Evolutionary conservation across 2,113 vertebrate species (phyloP), one percentile per base, ranked within the genome.

Genomic region (Myanophis thanlyinensis): DNA sequence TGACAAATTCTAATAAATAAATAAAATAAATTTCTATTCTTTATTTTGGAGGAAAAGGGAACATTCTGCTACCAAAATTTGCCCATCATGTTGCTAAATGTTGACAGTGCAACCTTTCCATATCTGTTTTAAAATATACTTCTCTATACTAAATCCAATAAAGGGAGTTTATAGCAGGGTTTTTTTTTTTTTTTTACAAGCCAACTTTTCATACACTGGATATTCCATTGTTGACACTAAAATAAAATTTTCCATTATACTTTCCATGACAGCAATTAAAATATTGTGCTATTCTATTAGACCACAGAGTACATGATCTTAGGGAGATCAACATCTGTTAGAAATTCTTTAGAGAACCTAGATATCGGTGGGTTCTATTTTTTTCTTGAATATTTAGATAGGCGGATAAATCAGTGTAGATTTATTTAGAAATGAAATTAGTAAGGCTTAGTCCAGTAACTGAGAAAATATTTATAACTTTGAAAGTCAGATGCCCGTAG

Each of bases 201-300:
- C 51, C 25, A 85, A 84, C 6, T 46, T 35, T 52, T 51, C 40
- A 80, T 4, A 87, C 30, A 0, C 0, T 4, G 44, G 18, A 1
- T 4, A 30, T 80, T 11, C 35, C 46, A n/a, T 2, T 67, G 91
- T 54, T 52, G 27, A 0, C 1, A n/a, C 35, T 88, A 51, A 49
- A n/a, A 0, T 0, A 0, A 73, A 73, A 35, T 73, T 73, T 73
- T 40, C 67, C 67, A 73, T 40, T 73, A 73, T 40, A 73, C n/a
- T 73, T 73, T 73, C n/a, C n/a, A 40, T 40, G n/a, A 73, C 67
- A 73, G 13, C n/a, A 73, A 73, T 73, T 73, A 73, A 73, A 73
- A 73, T 73, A 73, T 35, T 73, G n/a, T 73, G n/a, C 67, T 35
- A 73, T 73, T 73, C 15, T 40, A 18, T 40, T 40, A 73, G 67